Base-by-base conservation (phyloP, 2,797 vertebrate genomes). In the Pseudotriccus pelzelni region DNA sequence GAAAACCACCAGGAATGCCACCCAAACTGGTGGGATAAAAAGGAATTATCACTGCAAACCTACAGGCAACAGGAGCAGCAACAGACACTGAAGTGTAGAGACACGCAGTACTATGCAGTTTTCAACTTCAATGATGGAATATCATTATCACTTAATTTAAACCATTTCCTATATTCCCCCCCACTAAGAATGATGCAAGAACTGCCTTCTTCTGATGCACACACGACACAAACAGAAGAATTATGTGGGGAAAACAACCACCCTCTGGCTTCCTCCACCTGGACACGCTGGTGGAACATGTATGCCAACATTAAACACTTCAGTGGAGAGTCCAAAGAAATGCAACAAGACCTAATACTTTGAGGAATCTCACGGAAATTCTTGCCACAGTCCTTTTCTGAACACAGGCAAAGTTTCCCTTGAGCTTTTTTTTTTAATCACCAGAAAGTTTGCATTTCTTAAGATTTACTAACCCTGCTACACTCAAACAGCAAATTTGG, bases 241-340 rank as follows among this genome's bases (percentile, higher is more conserved):
- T 59, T 47, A 47, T 28, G 12, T 64, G 20, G 49, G 55, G 21
- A 68, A 72, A 84, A 60, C 25, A 56, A 37, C 11, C n/a, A 47
- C 11, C 4, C 25, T n/a, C 32, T 37, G 16, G 15, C 28, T 60
- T 37, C n/a, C 39, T 72, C 50, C 24, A 12, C 17, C 56, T 37
- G 41, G 37, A n/a, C 37, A 12, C n/a, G 28, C 39, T 20, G 14
- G 25, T 66, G 18, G 21, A 76, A 58, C 11, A 22, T 0, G 0
- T 9, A 69, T 7, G 21, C 19, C 50, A 49, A 19, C 6, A 53
- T 15, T 3, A 73, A 75, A 68, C 16, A 47, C 19, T 44, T 30
- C 2, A 63, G 55, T 28, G 16, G 58, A 50, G 15, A 70, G 60
- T 25, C 56, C 41, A 70, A 75, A 80, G n/a, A 88, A 70, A 80